Base-by-base conservation (phyloP, 2,797 vertebrate genomes). In the Gymnocypris eckloni region DNA sequence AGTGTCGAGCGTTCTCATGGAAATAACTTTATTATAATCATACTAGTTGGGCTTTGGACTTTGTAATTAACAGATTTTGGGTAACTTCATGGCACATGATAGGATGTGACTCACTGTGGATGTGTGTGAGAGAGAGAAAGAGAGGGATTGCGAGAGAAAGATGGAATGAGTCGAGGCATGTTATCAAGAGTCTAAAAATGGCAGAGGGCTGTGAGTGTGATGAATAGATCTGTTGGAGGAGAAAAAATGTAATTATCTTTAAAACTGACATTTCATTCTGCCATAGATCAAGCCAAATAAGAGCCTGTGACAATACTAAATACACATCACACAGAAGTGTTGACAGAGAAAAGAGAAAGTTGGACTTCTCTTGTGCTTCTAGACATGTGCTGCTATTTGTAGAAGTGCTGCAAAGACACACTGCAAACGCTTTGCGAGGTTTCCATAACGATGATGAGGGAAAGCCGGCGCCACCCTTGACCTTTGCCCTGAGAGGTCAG, bases 21-120 rank as follows among this genome's bases (percentile, higher is more conserved):
- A 77, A 56, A 22, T 77, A 43, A 82, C 6, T 82, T 59, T 3
- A 59, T 73, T 45, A 61, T 73, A 82, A 72, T 59, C 87, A 91
- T 92, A 92, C 93, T 93, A 90, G 88, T 90, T 89, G 88, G 88
- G 90, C 87, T 92, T 89, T 93, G 93, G 90, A 76, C 93, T 92
- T 94, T 91, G 92, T 94, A 94, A 94, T 92, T 91, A 93, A 94
- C 92, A 93, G 6, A 54, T 67, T 67, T 77, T 52, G 77, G n/a
- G 25, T 45, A 72, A 81, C 39, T 79, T 59, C 45, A 16, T 83
- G 61, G 66, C 48, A 67, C 37, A 50, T 43, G 41, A 81, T 84
- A 90, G 94, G 73, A 86, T 54, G 88, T 85, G 91, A 87, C 86
- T 52, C 54, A 83, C 92, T 83, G 81, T 64, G 77, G 11, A 73